phyloP scores from a whole-genome alignment of 2,113 vertebrate species.

The Zonotrichia leucophrys region DNA sequence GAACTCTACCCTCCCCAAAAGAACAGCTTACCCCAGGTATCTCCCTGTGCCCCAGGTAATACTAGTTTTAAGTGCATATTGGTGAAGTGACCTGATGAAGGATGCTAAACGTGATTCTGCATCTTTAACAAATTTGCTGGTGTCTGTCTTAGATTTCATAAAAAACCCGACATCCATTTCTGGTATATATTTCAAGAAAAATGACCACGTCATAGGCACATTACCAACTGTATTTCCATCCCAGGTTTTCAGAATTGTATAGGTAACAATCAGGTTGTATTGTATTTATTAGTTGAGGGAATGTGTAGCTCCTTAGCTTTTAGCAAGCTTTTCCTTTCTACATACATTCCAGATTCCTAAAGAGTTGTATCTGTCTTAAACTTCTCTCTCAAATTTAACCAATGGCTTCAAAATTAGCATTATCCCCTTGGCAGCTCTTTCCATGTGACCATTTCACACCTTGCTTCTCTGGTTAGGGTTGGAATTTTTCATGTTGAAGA shows the following conservation, averaged over 20 bases:
- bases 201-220: constrained; percentile 63
- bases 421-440: constrained; percentile 27
- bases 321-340: constrained; percentile 42
- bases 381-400: constrained; percentile 27
- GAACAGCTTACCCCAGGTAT: constrained; percentile 36
- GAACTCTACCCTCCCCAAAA: constrained; percentile 36
- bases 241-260: constrained; percentile 42
- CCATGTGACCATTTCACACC: constrained; percentile 16
- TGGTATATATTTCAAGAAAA: constrained; percentile 56
- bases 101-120: constrained; percentile 48
- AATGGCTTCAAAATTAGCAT: constrained; percentile 48
- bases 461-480: constrained; percentile 26
- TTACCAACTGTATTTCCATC: constrained; percentile 61
- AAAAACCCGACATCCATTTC: constrained; percentile 36
- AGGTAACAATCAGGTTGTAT: background rate
- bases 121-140: constrained; percentile 69
- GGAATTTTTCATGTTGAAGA: constrained; percentile 23
- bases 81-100: constrained; percentile 63
- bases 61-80: constrained; percentile 60
- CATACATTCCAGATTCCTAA: background rate
- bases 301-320: constrained; percentile 20
- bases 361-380: constrained; percentile 33
- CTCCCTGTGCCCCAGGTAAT: constrained; percentile 42
- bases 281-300: background rate
- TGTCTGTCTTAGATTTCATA: constrained; percentile 49